Evolutionary conservation across 2,888 invertebrate species (phyloP).

Genomic region (Eurytoma adleriae): DNA sequence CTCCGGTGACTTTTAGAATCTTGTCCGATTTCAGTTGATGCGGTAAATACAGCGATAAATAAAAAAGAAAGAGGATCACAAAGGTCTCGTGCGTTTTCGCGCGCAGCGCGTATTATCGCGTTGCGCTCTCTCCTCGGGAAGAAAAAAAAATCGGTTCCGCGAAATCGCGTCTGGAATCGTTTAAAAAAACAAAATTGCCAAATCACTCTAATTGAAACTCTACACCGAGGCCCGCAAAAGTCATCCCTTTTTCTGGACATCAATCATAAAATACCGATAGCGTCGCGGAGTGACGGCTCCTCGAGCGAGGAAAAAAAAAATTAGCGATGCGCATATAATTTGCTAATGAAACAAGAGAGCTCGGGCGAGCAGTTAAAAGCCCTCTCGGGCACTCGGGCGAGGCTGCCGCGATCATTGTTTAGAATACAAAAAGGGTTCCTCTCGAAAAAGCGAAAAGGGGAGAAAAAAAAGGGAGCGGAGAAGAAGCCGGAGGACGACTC

Average conservation of each 20-base stretch:
- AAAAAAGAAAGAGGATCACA: no score
- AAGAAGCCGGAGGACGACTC: neutral
- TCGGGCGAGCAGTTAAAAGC: conserved; percentile 15
- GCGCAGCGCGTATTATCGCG: no score
- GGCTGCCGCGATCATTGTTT: conserved; percentile 40
- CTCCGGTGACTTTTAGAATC: neutral
- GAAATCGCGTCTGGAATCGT: no score
- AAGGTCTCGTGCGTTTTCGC: no score
- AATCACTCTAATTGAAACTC: neutral
- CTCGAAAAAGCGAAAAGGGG: neutral
- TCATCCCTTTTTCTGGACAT: neutral
- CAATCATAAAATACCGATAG: conserved; percentile 36
- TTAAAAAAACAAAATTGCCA: no score
- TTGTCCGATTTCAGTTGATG: neutral
- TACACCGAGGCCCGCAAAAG: no score
- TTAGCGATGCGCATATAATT: conserved; percentile 52
- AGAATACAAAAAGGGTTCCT: conserved; percentile 13
- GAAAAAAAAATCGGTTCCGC: no score
- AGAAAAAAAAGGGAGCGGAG: neutral
- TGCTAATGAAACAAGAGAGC: conserved; percentile 39
- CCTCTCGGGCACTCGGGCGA: neutral
- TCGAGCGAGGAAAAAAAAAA: conserved; percentile 7
- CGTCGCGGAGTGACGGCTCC: conserved; percentile 37
- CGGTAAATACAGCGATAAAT: neutral
- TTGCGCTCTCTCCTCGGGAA: no score